Base-by-base conservation (phyloP, 2,797 vertebrate species). In the Falco peregrinus region DNA sequence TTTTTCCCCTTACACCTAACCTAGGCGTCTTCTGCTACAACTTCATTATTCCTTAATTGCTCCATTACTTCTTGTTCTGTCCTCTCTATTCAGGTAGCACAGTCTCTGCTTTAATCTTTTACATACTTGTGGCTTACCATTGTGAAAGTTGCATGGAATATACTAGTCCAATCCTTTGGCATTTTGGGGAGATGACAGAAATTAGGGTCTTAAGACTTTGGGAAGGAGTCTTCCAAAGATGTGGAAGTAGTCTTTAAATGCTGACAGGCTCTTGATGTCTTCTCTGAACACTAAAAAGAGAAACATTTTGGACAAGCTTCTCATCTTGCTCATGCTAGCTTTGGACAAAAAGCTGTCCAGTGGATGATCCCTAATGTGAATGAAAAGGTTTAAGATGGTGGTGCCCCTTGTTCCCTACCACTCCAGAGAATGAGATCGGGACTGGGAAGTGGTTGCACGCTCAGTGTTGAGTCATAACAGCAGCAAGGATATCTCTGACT, bases 31-130 rank as follows among this genome's bases (percentile, higher is more conserved):
- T 90, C 57, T 89, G 53, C 51, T 85, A 64, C 81, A 92, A 67
- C 71, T 92, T 93, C 77, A 87, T 95, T 94, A 85, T 91, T 93
- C 59, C 68, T 84, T 92, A 90, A 90, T 85, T 74, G 28, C 60
- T 93, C 13, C n/a, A 57, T 95, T 96, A 83, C 65, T 95, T 92
- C 75, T 87, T 84, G 64, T 89, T 64, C 48, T 92, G 8, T 63
- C 35, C 21, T 77, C 48, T 79, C 48, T 92, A 5, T 80, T 80
- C 7, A 2, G 21, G 61, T 45, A 87, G 53, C 21, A 53, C 5
- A 5, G 26, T 43, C 26, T 86, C 63, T 83, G 53, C 53, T 71
- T 41, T 68, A 37, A 53, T 80, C 41, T 75, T 93, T 77, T 47
- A 10, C 31, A 16, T 84, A 45, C 19, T 61, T 68, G 31, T 56